phyloP scores from a whole-genome alignment of 2,888 invertebrate species.

The Ophraella communa region DNA sequence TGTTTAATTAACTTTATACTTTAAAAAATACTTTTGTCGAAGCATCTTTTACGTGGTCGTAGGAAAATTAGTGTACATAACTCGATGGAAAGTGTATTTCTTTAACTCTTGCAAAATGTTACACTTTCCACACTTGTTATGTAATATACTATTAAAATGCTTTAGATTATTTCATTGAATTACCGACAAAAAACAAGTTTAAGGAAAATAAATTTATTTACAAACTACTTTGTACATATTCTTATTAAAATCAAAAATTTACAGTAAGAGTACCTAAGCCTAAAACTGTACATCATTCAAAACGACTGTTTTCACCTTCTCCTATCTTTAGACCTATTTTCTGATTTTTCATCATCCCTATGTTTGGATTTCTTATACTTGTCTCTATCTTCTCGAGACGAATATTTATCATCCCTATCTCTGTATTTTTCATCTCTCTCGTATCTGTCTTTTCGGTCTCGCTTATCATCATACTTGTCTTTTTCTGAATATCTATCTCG shows the following conservation, averaged over 20 bases:
- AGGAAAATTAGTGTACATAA: too few species aligned
- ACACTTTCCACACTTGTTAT: too few species aligned
- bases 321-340: conserved; percentile 52
- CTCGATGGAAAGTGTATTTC: too few species aligned
- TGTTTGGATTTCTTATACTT: conserved; percentile 49
- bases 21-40: too few species aligned
- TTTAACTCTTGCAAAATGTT: too few species aligned
- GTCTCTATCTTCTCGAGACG: conserved; percentile 45
- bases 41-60: too few species aligned
- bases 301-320: conserved; percentile 61
- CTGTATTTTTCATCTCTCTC: conserved; percentile 48
- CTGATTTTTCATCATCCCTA: conserved; percentile 46
- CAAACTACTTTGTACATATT: conserved; percentile 26
- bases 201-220: conserved; percentile 30
- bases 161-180: too few species aligned
- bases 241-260: conserved; percentile 24
- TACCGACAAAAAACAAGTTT: too few species aligned
- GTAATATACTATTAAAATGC: too few species aligned
- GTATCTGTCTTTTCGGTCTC: conserved; percentile 52
- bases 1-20: too few species aligned
- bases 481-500: conserved; percentile 43
- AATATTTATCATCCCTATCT: conserved; percentile 49
- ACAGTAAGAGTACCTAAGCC: neutral
- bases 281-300: neutral
- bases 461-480: conserved; percentile 51